Evolutionary conservation across 2,888 invertebrate genomes (phyloP), one percentile per base, ranked within the genome.

Genomic region (Epinotia ramella): DNA sequence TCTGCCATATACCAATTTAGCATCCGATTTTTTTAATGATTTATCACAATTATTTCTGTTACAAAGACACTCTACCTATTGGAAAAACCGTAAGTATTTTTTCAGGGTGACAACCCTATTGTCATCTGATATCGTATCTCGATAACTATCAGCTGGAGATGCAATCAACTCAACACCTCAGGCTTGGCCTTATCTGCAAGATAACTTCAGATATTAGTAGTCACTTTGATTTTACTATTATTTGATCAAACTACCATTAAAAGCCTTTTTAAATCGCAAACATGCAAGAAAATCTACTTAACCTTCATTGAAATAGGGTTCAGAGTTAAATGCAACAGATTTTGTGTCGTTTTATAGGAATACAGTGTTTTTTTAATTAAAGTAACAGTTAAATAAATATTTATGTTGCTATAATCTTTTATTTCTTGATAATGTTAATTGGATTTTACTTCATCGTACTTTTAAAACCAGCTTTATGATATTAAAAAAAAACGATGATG

Each of bases 51-150:
- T 28, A 28, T 28, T 28, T 28, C 24, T 40, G 40, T 40, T 40
- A 40, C 40, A 33, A 33, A 6, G 33, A 1, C 6, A 33, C 7
- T 33, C 7, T 33, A 5, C 33, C 33, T 33, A 33, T 33, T 6
- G 33, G 7, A 33, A 33, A 33, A 33, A 7, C 33, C 6, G 33
- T 40, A 40, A 7, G 40, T 40, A 33, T n/a, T 28, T 53, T 67
- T 62, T 1, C 0, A 40, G 6, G 18, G 60, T 66, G 67, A 73
- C 66, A 72, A 46, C 76, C 76, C 76, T 76, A 71, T 57, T 12
- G 33, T 46, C 80, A 80, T 83, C 80, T 80, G 84, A 85, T 85
- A 83, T 40, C 65, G 77, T 78, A 84, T 83, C 84, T 78, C 78
- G 79, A 78, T 80, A 79, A 77, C 65, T 77, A 80, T 79, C 80